Percentiles rank a stretch among this genome's conserved stretches.
phyloP scores from a whole-genome alignment of 2,888 invertebrate genomes.

The Nowickia ferox region DNA sequence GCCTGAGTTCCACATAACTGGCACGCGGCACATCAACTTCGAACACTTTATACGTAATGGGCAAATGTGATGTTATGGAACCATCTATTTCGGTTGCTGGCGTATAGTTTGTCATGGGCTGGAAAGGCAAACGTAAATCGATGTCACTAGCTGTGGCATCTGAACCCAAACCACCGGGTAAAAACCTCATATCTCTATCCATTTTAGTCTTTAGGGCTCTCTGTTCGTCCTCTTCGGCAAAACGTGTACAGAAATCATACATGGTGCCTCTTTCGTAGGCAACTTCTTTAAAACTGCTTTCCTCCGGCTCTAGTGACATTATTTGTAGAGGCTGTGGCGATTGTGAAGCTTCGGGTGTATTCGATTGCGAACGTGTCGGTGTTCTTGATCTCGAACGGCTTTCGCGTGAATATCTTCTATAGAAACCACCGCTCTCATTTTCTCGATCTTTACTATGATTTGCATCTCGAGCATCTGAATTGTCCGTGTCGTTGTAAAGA shows the following conservation, averaged over 20 bases:
- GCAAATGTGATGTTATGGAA: slow-evolving; percentile 90
- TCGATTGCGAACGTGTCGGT: slow-evolving; percentile 75
- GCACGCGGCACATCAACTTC: slow-evolving; percentile 88
- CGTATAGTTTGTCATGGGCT: slow-evolving; percentile 90
- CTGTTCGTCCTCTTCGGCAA: slow-evolving; percentile 74
- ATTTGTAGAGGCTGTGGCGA: slow-evolving; percentile 74
- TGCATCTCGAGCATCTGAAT: slow-evolving; percentile 20
- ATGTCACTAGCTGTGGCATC: slow-evolving; percentile 85
- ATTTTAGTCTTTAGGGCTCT: slow-evolving; percentile 72
- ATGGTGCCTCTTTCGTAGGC: slow-evolving; percentile 79
- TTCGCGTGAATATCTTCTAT: slow-evolving; percentile 67
- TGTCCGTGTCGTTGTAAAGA: slow-evolving; percentile 41
- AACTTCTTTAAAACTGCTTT: slow-evolving; percentile 61
- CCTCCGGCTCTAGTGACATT: neutral
- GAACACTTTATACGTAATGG: slow-evolving; percentile 87
- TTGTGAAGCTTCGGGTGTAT: slow-evolving; percentile 77
- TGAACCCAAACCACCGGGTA: slow-evolving; percentile 54
- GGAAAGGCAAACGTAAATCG: slow-evolving; percentile 91
- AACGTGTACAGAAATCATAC: slow-evolving; percentile 78
- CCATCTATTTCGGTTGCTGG: slow-evolving; percentile 95
- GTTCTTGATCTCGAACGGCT: slow-evolving; percentile 77
- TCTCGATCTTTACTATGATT: slow-evolving; percentile 42
- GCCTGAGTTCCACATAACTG: slow-evolving; percentile 89
- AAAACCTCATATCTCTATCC: slow-evolving; percentile 79
- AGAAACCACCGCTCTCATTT: slow-evolving; percentile 48